Conservation (phyloP, 2,888 invertebrate species). For the Hyppa rectilinea region DNA sequence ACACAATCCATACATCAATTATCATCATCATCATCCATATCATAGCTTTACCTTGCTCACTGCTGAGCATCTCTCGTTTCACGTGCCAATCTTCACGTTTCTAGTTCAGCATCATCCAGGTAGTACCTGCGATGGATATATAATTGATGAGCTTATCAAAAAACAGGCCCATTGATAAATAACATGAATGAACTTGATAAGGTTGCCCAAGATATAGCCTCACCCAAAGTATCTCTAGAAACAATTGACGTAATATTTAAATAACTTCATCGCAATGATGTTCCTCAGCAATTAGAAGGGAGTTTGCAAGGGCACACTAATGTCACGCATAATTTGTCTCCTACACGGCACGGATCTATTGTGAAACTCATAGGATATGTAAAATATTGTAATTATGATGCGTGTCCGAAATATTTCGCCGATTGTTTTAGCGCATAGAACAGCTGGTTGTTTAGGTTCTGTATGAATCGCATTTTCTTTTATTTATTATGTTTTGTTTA, state of each 20-base stretch:
- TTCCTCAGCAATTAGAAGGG: conserved; percentile 64
- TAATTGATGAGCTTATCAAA: no score
- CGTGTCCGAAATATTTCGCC: conserved; percentile 69
- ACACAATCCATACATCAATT: not conserved
- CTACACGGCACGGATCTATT: conserved; percentile 82
- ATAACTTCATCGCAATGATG: conserved; percentile 44
- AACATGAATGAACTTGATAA: not conserved
- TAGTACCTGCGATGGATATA: no score
- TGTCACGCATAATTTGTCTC: conserved; percentile 82
- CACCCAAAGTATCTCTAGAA: conserved; percentile 27
- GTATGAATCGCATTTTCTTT: conserved; percentile 1
- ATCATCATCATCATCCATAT: no score
- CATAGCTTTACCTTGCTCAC: no score
- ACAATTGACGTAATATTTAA: conserved; percentile 45
- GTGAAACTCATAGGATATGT: conserved; percentile 72
- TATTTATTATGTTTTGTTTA: not conserved
- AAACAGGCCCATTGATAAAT: conserved; percentile 9
- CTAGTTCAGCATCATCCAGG: no score
- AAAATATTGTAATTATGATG: conserved; percentile 76
- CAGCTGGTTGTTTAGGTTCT: conserved; percentile 28
- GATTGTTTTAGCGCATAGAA: conserved; percentile 56
- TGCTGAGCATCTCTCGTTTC: no score
- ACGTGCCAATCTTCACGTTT: no score
- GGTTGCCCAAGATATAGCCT: conserved; percentile 27
- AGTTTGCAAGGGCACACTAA: conserved; percentile 65